A percentile compares a stretch with the other conserved stretches of the same genome.
Conservation (phyloP, 2,888 invertebrate species). For the Eremobia ochroleuca region DNA sequence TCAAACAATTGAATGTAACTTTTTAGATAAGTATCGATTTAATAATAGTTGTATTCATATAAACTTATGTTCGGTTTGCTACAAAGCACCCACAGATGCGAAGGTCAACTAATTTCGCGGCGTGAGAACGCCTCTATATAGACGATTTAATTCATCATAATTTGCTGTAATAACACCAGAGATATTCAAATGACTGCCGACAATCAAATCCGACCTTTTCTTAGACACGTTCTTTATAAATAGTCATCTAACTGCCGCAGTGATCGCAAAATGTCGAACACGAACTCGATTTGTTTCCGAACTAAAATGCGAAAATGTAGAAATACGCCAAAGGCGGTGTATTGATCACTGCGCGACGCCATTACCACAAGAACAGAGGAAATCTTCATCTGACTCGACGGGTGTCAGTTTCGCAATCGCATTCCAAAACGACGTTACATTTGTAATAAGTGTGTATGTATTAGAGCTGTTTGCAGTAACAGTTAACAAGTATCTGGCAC, state of each 20-base stretch:
- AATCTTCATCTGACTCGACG: constrained; percentile 73
- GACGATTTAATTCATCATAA: constrained; percentile 89
- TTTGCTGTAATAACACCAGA: constrained; percentile 89
- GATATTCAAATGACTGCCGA: constrained; percentile 90
- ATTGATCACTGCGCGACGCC: constrained; percentile 70
- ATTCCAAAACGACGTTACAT: constrained; percentile 72
- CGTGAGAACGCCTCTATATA: constrained; percentile 88
- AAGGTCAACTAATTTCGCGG: constrained; percentile 87
- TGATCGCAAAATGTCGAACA: constrained; percentile 90
- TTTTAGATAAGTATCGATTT: constrained; percentile 69
- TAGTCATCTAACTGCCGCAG: constrained; percentile 88
- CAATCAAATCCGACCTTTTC: constrained; percentile 91
- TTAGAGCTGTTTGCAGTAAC: constrained; percentile 83
- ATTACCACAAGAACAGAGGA: constrained; percentile 73
- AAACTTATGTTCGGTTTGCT: constrained; percentile 73
- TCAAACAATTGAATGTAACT: constrained; percentile 70
- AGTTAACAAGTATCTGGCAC: constrained; percentile 90
- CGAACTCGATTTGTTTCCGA: constrained; percentile 89
- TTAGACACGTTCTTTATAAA: constrained; percentile 90
- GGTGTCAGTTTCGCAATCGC: constrained; percentile 74
- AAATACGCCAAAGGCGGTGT: constrained; percentile 81
- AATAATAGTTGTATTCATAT: constrained; percentile 68
- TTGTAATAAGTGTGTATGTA: constrained; percentile 74
- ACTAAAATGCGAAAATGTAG: constrained; percentile 86
- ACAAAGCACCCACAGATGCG: constrained; percentile 80